Evolutionary conservation across 2,113 vertebrate genomes (phyloP).

Genomic region (Oryzias curvinotus): DNA sequence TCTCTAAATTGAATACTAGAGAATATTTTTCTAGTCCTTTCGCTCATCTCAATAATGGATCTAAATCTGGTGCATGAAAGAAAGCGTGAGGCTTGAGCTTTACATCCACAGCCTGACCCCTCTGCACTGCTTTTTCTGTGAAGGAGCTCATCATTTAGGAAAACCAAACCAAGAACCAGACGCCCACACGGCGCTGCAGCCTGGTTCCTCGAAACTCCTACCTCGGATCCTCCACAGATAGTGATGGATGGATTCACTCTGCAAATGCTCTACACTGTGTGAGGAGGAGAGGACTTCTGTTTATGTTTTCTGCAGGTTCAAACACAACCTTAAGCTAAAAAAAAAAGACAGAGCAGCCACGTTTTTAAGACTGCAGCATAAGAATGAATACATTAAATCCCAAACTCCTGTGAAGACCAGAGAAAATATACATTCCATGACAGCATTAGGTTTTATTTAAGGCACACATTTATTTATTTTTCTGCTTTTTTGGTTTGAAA

Average conservation of each 20-base stretch:
- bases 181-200: conserved; percentile 26
- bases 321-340: not conserved
- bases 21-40: too few relatives aligned
- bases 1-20: too few relatives aligned
- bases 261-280: not conserved
- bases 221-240: conserved; percentile 28
- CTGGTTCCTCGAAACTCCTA: conserved; percentile 19
- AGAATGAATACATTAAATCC: not conserved
- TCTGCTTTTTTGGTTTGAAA: too few relatives aligned
- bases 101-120: too few relatives aligned
- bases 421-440: too few relatives aligned
- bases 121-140: not conserved
- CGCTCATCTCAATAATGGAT: too few relatives aligned
- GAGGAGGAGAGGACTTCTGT: not conserved
- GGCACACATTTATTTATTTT: too few relatives aligned
- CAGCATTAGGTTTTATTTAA: too few relatives aligned
- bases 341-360: not conserved
- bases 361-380: not conserved
- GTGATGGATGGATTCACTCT: not conserved
- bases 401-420: too few relatives aligned
- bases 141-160: conserved; percentile 19
- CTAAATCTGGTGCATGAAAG: too few relatives aligned
- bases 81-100: too few relatives aligned
- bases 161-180: conserved; percentile 16
- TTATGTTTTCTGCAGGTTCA: conserved; percentile 3